Evolutionary conservation across 1,140 invertebrate species (phyloP).

Genomic region (Macrobrachium rosenbergii): DNA sequence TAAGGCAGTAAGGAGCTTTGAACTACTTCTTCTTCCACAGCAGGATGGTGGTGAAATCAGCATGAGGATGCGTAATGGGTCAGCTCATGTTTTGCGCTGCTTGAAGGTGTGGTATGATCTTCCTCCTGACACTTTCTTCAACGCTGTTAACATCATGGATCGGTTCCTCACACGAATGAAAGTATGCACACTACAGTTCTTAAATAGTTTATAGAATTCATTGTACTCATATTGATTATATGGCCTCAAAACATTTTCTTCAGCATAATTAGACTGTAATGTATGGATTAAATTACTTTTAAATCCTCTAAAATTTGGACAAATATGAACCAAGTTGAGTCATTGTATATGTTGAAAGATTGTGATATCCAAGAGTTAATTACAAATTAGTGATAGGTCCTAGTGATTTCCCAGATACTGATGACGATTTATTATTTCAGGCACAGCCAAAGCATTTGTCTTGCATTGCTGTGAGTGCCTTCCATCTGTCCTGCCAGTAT

Average conservation of each 20-base stretch:
- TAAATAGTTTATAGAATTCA: too few species aligned
- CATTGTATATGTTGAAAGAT: too few species aligned
- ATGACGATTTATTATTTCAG: constrained; percentile 63
- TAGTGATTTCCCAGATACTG: too few species aligned
- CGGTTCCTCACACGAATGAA: constrained; percentile 82
- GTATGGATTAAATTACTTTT: too few species aligned
- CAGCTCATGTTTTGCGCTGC: constrained; percentile 83
- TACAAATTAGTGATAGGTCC: too few species aligned
- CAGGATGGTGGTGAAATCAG: constrained; percentile 78
- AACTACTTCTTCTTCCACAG: constrained; percentile 40
- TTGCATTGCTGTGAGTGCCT: constrained; percentile 80
- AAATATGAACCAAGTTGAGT: too few species aligned
- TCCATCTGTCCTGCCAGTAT: constrained; percentile 77
- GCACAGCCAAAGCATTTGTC: constrained; percentile 79
- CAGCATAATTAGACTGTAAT: too few species aligned
- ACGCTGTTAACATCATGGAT: constrained; percentile 83
- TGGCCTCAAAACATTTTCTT: too few species aligned
- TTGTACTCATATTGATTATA: too few species aligned
- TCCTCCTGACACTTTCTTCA: constrained; percentile 82
- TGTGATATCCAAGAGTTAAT: too few species aligned
- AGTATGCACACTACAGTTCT: constrained; percentile 69
- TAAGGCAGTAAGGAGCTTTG: not conserved
- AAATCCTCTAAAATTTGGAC: too few species aligned
- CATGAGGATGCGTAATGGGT: constrained; percentile 80
- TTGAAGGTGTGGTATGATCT: constrained; percentile 87